Conservation (phyloP, 2,888 invertebrate genomes). For the Cryptophagus acutangulus region DNA sequence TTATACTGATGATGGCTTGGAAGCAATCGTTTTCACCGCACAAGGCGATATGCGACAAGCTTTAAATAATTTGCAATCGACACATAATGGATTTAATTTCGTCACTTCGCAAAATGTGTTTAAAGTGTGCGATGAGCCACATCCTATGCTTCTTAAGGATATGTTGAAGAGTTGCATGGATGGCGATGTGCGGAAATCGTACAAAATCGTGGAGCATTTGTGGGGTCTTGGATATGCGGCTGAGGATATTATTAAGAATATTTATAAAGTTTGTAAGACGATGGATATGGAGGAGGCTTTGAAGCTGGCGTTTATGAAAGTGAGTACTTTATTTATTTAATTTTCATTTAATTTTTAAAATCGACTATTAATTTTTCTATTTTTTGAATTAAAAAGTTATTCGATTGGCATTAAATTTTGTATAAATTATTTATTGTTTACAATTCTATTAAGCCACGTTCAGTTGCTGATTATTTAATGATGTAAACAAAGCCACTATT, state of each 20-base stretch:
- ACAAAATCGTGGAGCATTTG: slow-evolving; percentile 75
- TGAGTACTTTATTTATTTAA: no score
- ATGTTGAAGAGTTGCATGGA: slow-evolving; percentile 82
- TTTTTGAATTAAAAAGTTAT: no score
- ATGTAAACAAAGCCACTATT: no score
- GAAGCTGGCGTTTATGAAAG: slow-evolving; percentile 72
- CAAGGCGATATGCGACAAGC: slow-evolving; percentile 99
- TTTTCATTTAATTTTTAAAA: no score
- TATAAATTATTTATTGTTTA: no score
- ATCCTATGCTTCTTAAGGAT: slow-evolving; percentile 85
- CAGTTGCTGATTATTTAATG: no score
- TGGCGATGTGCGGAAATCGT: slow-evolving; percentile 81
- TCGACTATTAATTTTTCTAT: no score
- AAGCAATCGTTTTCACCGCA: slow-evolving; percentile 95
- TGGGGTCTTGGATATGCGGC: slow-evolving; percentile 94
- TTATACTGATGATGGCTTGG: slow-evolving; percentile 87
- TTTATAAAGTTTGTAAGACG: slow-evolving; percentile 90
- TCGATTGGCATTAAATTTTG: no score
- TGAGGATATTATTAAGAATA: slow-evolving; percentile 93
- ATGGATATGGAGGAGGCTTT: slow-evolving; percentile 74
- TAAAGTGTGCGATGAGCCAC: slow-evolving; percentile 99
- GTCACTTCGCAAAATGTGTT: slow-evolving; percentile 94
- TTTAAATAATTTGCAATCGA: slow-evolving; percentile 94
- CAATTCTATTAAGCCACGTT: no score
- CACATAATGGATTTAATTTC: slow-evolving; percentile 84